Conservation (phyloP, 2,113 vertebrate species). For the Thalassoma bifasciatum region DNA sequence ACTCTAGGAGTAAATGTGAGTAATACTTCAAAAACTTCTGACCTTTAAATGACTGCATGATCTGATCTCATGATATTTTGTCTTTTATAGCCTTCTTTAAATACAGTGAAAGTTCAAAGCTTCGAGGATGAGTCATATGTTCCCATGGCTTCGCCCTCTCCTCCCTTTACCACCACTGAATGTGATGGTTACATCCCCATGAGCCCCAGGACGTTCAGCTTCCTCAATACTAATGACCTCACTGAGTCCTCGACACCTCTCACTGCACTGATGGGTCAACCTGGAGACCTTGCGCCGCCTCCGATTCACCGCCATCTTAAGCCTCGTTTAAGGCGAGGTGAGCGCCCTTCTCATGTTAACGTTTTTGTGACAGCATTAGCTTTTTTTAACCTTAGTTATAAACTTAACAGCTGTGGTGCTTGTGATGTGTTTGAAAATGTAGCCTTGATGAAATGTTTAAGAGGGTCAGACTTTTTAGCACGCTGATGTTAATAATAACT, state of each 20-base stretch:
- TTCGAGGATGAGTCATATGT: conserved; percentile 88
- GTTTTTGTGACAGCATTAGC: too few species aligned
- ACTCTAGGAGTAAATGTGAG: conserved; percentile 13
- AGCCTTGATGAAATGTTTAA: background rate
- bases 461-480: background rate
- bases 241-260: conserved; percentile 80
- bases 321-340: conserved; percentile 90
- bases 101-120: conserved; percentile 72
- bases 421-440: background rate
- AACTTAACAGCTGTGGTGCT: background rate
- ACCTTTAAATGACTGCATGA: background rate
- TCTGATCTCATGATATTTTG: conserved; percentile 41
- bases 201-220: conserved; percentile 83
- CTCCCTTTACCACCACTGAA: conserved; percentile 61
- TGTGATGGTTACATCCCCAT: conserved; percentile 94
- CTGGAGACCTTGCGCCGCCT: conserved; percentile 87
- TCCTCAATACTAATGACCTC: conserved; percentile 69
- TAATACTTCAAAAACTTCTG: background rate
- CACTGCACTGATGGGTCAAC: conserved; percentile 76
- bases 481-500: background rate
- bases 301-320: conserved; percentile 96
- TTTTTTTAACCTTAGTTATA: background rate
- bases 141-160: conserved; percentile 87
- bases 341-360: conserved; percentile 45
- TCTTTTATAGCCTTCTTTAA: conserved; percentile 76